phyloP scores from a whole-genome alignment of 2,113 vertebrate genomes.

The Piprites chloris region DNA sequence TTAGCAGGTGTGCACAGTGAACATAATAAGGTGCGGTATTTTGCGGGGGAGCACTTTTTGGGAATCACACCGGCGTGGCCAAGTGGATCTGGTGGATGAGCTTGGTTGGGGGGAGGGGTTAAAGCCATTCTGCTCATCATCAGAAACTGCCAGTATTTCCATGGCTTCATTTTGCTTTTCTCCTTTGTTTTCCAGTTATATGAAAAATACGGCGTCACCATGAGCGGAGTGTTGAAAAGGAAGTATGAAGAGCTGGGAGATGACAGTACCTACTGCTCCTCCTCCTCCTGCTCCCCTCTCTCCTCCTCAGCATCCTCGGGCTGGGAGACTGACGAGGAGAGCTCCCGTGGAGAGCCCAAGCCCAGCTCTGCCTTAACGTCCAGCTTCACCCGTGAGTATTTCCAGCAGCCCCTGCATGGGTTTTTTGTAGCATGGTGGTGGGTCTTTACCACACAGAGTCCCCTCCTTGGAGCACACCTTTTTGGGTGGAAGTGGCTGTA shows the following conservation, averaged over 20 bases:
- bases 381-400: constrained; percentile 85
- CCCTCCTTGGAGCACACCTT: background rate
- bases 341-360: constrained; percentile 78
- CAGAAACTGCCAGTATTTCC: background rate
- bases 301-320: constrained; percentile 80
- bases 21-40: background rate
- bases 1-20: background rate
- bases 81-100: background rate
- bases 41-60: background rate
- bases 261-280: constrained; percentile 86
- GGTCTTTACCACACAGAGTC: background rate
- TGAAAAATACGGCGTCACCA: constrained; percentile 68
- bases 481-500: background rate
- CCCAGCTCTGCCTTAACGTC: constrained; percentile 73
- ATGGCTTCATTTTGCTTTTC: background rate
- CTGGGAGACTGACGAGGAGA: constrained; percentile 89
- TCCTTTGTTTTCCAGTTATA: constrained; percentile 68
- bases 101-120: background rate
- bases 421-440: background rate
- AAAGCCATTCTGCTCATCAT: background rate
- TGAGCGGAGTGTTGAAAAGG: constrained; percentile 91
- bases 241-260: constrained; percentile 93
- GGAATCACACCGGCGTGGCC: background rate
- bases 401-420: rapidly evolving
- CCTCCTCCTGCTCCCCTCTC: constrained; percentile 83